phyloP scores from a whole-genome alignment of 2,888 invertebrate genomes.

The Lottia scabra region DNA sequence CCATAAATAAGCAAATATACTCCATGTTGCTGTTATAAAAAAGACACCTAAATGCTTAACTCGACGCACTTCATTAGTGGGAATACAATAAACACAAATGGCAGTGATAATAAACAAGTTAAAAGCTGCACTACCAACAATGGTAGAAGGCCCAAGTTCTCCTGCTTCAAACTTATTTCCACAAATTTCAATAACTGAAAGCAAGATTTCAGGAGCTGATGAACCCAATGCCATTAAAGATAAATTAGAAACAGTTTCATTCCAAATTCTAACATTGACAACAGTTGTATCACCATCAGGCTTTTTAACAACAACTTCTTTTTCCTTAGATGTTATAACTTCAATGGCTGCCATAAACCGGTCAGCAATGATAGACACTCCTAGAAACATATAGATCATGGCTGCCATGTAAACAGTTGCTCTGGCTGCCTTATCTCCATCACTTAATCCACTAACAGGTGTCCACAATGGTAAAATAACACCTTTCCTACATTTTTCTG shows the following conservation, averaged over 20 bases:
- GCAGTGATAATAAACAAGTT: constrained; percentile 98
- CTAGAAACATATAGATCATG: constrained; percentile 95
- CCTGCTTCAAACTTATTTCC: constrained; percentile 89
- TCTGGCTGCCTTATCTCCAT: constrained; percentile 82
- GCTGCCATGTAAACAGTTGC: constrained; percentile 90
- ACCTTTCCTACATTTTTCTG: constrained; percentile 80
- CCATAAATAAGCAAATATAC: constrained; percentile 98
- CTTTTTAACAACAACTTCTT: constrained; percentile 90
- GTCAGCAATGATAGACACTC: constrained; percentile 98
- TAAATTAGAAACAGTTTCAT: constrained; percentile 98
- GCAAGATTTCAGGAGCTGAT: constrained; percentile 96
- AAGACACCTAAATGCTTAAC: constrained; percentile 97
- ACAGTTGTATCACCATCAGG: constrained; percentile 89
- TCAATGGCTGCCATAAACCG: constrained; percentile 99
- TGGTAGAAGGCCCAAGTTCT: constrained; percentile 97
- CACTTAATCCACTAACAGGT: constrained; percentile 76
- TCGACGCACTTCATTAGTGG: constrained; percentile 89
- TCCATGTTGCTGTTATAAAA: constrained; percentile 97
- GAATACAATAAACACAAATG: constrained; percentile 91
- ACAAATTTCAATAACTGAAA: constrained; percentile 97
- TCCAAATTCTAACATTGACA: constrained; percentile 96
- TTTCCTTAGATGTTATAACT: constrained; percentile 97
- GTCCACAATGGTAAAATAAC: constrained; percentile 89
- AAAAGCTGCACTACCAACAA: constrained; percentile 98
- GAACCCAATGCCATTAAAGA: constrained; percentile 99